Evolutionary conservation across 2,113 vertebrate species (phyloP).

Genomic region (Arenaria interpres): DNA sequence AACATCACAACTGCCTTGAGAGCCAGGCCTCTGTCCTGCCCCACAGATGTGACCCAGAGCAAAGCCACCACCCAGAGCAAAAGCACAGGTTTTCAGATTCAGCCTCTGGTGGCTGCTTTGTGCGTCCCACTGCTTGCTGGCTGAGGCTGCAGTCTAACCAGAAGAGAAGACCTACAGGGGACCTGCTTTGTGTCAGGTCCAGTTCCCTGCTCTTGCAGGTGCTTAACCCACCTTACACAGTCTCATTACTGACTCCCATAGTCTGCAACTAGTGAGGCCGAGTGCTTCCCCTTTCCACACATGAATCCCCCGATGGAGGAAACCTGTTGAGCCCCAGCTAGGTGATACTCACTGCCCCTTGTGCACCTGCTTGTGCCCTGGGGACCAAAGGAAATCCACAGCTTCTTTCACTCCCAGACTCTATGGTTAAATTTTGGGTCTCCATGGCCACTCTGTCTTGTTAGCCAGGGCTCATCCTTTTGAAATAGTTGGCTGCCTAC

Average conservation of each 20-base stretch:
- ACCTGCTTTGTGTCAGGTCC: neutral
- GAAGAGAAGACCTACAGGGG: neutral
- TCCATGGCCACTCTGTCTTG: neutral
- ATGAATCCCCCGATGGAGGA: neutral
- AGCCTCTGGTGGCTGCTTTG: neutral
- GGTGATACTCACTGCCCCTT: neutral
- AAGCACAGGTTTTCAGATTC: neutral
- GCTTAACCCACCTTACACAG: neutral
- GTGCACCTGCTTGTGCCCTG: neutral
- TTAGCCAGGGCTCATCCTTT: neutral
- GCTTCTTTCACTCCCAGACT: neutral
- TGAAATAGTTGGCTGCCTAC: neutral
- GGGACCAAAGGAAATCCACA: neutral
- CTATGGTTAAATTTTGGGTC: neutral
- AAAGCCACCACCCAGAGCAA: neutral
- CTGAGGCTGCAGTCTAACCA: neutral
- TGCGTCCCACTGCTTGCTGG: neutral
- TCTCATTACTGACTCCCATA: neutral
- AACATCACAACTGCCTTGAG: neutral
- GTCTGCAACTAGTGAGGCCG: neutral
- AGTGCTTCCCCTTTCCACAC: neutral
- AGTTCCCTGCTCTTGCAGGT: neutral
- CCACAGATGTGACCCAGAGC: neutral
- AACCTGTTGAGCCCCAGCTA: neutral
- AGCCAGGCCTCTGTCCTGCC: neutral